Base-by-base conservation (phyloP, 2,113 vertebrate species). In the Takifugu bimaculatus region DNA sequence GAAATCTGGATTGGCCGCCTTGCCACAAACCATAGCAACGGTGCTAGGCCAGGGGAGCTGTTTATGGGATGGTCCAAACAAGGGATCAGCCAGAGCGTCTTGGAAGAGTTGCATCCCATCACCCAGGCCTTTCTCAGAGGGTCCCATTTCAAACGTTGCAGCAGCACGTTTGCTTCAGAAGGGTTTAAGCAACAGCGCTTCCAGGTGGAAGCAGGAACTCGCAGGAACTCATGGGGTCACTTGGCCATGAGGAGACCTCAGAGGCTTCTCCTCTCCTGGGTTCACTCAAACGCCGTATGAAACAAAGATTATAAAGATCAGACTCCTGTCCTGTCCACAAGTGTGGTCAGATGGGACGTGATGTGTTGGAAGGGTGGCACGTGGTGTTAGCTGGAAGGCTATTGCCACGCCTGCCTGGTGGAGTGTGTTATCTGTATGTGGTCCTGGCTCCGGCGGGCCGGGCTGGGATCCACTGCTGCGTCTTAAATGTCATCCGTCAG, bases 21-120 rank as follows among this genome's bases (percentile, higher is more conserved):
- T 26, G 44, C 68, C 53, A 32, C 65, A 59, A 60, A 69, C 60
- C 52, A 71, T 66, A 79, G 63, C 15, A 45, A 1, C 13, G 26
- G 15, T 45, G 51, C 56, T 67, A 57, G 55, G 70, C 5, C 5
- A 74, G 52, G 77, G 60, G 54, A 71, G 63, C 52, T 74, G 64
- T 85, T 78, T 72, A 74, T 58, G 57, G 20, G 63, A 78, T 72
- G 5, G 49, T 77, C 77, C 50, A 77, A 82, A 82, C 75, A 81
- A 64, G 15, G 74, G 45, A 75, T 81, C 66, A 60, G 45, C 75
- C 4, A n/a, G 7, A 20, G 61, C 68, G 27, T 68, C 64, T 57
- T 13, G 53, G 0, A 55, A 61, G n/a, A 25, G 67, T 65, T 75
- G 52, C 52, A 59, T 49, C 65, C 11, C 66, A 48, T 71, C 69